These are phyloP conservation scores for Nasonia giraulti DNA, from an alignment of 1,140 invertebrate species.

Conservation along the genomic window DNA sequence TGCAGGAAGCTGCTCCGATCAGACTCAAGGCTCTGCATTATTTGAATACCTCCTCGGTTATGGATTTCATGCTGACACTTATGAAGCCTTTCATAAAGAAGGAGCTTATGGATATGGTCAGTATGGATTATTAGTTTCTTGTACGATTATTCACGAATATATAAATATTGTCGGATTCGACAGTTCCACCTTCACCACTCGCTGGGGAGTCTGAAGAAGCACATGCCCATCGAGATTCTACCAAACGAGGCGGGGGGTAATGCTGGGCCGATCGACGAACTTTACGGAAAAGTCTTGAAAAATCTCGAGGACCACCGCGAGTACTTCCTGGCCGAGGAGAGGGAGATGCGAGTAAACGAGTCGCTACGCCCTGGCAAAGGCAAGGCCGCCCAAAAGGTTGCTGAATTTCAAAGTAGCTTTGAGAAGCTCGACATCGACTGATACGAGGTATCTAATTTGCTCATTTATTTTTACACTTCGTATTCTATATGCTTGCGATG, in stretches of 20 bases:
- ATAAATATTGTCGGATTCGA: slow-evolving; percentile 39
- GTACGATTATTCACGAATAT: no score
- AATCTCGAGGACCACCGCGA: slow-evolving; percentile 73
- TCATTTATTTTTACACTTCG: no score
- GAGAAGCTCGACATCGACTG: slow-evolving; percentile 83
- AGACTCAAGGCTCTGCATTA: slow-evolving; percentile 81
- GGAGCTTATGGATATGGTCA: slow-evolving; percentile 76
- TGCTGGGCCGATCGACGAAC: slow-evolving; percentile 65
- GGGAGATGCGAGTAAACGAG: slow-evolving; percentile 76
- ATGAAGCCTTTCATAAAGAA: slow-evolving; percentile 84
- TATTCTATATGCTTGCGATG: background rate
- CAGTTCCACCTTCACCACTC: slow-evolving; percentile 70
- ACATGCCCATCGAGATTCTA: slow-evolving; percentile 69
- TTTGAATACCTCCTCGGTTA: slow-evolving; percentile 79
- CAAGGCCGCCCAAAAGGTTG: slow-evolving; percentile 78
- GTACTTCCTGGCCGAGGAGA: slow-evolving; percentile 76
- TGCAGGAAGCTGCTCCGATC: slow-evolving; percentile 80
- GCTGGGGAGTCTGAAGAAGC: slow-evolving; percentile 66
- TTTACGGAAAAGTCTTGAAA: slow-evolving; percentile 66
- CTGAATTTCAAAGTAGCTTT: slow-evolving; percentile 82
- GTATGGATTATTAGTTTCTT: background rate
- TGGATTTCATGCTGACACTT: slow-evolving; percentile 81
- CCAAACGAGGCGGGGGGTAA: slow-evolving; percentile 77
- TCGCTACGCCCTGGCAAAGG: slow-evolving; percentile 78
- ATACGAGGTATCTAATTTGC: background rate